These are phyloP conservation scores for Crocallis elinguaria DNA, from an alignment of 2,888 invertebrate species.

Conservation along the genomic window DNA sequence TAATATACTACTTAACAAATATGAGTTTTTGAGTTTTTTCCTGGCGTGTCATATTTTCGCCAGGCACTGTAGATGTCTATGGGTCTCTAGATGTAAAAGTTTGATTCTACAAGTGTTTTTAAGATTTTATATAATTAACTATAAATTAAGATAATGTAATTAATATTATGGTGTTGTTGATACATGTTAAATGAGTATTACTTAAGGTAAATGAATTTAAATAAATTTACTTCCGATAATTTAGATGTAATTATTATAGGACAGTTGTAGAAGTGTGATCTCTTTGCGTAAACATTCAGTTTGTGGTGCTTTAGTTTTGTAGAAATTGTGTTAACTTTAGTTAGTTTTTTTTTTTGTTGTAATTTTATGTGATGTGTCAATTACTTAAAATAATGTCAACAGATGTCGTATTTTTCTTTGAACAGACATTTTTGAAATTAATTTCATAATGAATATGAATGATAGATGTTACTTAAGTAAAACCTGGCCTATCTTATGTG, in stretches of 20 bases:
- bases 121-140: constrained; percentile 24
- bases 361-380: constrained; percentile 41
- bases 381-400: constrained; percentile 28
- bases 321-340: constrained; percentile 27
- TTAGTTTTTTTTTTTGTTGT: constrained; percentile 32
- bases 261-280: constrained; percentile 48
- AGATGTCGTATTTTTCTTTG: constrained; percentile 12
- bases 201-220: constrained; percentile 26
- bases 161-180: constrained; percentile 28
- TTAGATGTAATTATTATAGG: constrained; percentile 6
- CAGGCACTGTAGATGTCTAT: constrained; percentile 18
- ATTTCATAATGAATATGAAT: background rate
- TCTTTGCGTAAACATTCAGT: constrained; percentile 43
- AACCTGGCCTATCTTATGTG: no score
- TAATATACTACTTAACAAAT: background rate
- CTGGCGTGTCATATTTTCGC: constrained; percentile 4
- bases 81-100: constrained; percentile 19
- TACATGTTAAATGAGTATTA: constrained; percentile 32
- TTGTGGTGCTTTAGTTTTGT: constrained; percentile 49
- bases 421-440: background rate
- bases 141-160: constrained; percentile 17
- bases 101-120: constrained; percentile 13
- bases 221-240: constrained; percentile 14
- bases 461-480: background rate
- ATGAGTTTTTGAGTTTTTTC: background rate